Base-by-base conservation (phyloP, 92 coral and sea anemone species). In the Palythoa heliodiscus region DNA sequence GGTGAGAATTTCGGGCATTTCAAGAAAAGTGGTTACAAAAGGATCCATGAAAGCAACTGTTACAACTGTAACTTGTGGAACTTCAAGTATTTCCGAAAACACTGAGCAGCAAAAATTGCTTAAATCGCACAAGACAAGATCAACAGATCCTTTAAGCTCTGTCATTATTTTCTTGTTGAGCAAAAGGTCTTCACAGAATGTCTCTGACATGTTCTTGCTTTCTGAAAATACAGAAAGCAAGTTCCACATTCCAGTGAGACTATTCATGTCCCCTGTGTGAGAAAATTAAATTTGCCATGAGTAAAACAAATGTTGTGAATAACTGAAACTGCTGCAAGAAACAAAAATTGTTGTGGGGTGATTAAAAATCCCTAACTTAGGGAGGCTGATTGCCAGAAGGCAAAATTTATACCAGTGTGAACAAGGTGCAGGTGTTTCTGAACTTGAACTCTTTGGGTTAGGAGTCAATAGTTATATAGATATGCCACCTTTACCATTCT, bases 61-160 rank as follows among this genome's bases (percentile, higher is more conserved):
- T 23, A 58, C 3, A 25, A 88, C 75, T 17, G 54, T 38, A 37
- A 88, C 90, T 5, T 86, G 83, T 2, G 87, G 78, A 52, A 67
- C 90, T 67, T 75, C 68, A 52, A 88, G 40, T 37, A 82, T 22
- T 53, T 88, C 90, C 48, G 86, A 86, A 43, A 88, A 23, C 11
- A 88, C 76, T 20, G 70, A 47, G 47, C 90, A 88, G 69, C 90
- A 88, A 3, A 38, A 17, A 53, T 73, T 83, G 20, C 84, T 5
- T 20, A 64, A n/a, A 40, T 88, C 90, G 11, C 90, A 88, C 53
- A 88, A 50, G 40, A 88, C 87, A 25, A 88, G 66, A 67, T 88
- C 90, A 50, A 67, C 87, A 29, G 87, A 63, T 52, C 35, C 78
- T 25, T 88, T 74, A 2, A 88, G 83, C 37, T 83, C 54, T 14